These are phyloP conservation scores for Halcyon chelicuti DNA, from an alignment of 2,797 vertebrate genomes.

Conservation along the genomic window DNA sequence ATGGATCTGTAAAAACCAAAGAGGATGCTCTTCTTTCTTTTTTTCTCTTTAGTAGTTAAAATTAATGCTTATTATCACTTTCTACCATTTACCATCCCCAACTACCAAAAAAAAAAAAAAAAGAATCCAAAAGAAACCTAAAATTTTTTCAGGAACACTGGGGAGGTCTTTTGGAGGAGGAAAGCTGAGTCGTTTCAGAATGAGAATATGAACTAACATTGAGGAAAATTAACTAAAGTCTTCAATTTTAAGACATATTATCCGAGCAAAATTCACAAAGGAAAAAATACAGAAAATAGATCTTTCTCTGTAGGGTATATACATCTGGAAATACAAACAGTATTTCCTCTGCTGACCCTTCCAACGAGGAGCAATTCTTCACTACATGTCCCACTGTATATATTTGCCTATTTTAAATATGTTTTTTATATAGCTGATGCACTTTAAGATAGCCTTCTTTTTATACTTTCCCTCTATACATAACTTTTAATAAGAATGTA, in stretches of 20 bases:
- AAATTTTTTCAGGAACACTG: background rate
- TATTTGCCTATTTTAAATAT: background rate
- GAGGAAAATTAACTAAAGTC: background rate
- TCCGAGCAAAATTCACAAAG: background rate
- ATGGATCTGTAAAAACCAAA: background rate
- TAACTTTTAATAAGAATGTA: background rate
- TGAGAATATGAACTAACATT: background rate
- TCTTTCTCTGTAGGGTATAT: background rate
- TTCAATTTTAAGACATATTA: background rate
- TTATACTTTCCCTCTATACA: background rate
- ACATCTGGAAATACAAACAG: background rate
- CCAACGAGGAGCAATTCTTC: background rate
- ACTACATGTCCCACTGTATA: background rate
- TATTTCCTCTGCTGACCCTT: background rate
- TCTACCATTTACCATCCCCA: background rate
- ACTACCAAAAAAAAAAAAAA: background rate
- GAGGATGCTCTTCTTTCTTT: background rate
- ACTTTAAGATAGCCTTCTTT: background rate
- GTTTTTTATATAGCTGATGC: background rate
- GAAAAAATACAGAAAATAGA: background rate
- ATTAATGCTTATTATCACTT: background rate
- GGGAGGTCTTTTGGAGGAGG: background rate
- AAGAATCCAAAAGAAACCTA: background rate
- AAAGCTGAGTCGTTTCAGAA: background rate
- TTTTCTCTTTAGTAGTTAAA: background rate